Evolutionary conservation across 2,113 vertebrate genomes (phyloP).

Genomic region (Ctenodactylus gundi): DNA sequence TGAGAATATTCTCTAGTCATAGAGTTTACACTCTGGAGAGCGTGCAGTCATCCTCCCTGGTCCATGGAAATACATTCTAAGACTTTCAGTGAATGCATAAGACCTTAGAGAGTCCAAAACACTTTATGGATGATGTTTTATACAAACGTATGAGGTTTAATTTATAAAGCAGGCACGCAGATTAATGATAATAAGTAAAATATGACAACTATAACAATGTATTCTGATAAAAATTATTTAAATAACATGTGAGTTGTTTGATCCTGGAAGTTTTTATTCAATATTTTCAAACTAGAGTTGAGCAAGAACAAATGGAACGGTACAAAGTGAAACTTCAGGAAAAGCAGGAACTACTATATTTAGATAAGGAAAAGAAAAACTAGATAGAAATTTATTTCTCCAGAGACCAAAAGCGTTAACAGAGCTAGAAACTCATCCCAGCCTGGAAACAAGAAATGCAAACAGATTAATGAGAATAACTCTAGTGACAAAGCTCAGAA

Average conservation of each 20-base stretch:
- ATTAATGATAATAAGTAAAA: background rate
- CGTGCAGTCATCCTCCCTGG: background rate
- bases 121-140: background rate
- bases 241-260: background rate
- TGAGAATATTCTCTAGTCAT: background rate
- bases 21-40: background rate
- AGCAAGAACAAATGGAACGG: background rate
- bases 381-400: background rate
- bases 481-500: background rate
- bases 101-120: background rate
- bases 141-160: background rate
- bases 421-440: background rate
- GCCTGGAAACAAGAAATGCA: background rate
- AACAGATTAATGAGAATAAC: background rate
- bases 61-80: background rate
- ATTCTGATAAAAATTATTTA: background rate
- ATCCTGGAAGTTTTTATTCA: background rate
- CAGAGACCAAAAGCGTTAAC: background rate
- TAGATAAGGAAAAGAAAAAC: background rate
- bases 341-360: background rate
- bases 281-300: background rate
- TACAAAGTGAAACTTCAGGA: background rate
- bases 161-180: background rate
- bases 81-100: background rate
- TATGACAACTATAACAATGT: background rate